These are phyloP conservation scores for Sardinella longiceps DNA, from an alignment of 2,797 vertebrate genomes.

Conservation along the genomic window DNA sequence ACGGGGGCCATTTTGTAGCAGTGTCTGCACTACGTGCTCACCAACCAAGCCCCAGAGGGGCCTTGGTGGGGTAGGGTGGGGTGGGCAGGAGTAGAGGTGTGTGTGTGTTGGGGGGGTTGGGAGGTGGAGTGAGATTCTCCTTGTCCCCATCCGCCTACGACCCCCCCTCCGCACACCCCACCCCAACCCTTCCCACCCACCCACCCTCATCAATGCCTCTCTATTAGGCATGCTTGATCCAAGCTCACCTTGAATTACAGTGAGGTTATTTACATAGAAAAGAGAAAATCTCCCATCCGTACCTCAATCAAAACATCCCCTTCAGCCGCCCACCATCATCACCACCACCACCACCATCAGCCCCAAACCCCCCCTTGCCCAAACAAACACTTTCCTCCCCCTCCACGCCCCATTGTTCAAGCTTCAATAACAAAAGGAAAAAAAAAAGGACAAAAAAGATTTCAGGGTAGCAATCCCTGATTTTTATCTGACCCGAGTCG, in stretches of 20 bases:
- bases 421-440: constrained; percentile 34
- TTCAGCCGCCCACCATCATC: constrained; percentile 9
- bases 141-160: background rate
- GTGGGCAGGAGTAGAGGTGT: background rate
- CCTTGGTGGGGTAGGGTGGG: background rate
- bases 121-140: background rate
- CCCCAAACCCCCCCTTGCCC: constrained; percentile 8
- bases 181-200: constrained; percentile 22
- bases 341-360: background rate
- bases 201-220: constrained; percentile 15
- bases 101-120: too few relatives aligned
- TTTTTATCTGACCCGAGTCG: constrained; percentile 34
- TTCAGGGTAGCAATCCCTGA: constrained; percentile 51
- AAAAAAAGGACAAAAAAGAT: constrained; percentile 22
- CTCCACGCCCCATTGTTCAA: constrained; percentile 36
- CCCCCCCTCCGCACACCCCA: background rate
- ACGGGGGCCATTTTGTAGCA: constrained; percentile 19
- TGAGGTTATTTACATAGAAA: constrained; percentile 42
- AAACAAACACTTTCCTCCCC: background rate
- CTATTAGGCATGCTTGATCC: constrained; percentile 46
- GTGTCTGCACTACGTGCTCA: constrained; percentile 15
- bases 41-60: constrained; percentile 27
- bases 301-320: constrained; percentile 10
- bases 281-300: constrained; percentile 15
- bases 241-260: constrained; percentile 51